Conservation (phyloP, 2,888 invertebrate genomes). For the Caradrina clavipalpis region DNA sequence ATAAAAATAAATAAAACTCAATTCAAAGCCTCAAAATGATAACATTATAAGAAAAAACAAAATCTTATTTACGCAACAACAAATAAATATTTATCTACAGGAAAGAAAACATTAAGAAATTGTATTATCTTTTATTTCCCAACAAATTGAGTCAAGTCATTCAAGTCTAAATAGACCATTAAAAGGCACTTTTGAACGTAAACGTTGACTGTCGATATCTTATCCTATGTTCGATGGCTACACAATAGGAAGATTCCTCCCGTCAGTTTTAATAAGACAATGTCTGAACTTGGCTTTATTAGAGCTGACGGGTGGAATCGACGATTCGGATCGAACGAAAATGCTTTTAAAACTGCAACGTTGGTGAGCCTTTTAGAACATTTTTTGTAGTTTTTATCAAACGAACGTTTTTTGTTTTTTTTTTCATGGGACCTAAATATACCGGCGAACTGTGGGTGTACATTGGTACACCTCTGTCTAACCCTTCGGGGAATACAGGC, state of each 20-base stretch:
- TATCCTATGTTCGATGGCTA: slow-evolving; percentile 2
- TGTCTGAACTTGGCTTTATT: slow-evolving; percentile 2
- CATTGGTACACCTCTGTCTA: no score
- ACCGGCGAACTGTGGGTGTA: no score
- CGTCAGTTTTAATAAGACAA: slow-evolving; percentile 21
- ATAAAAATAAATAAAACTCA: not conserved
- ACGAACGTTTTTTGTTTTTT: no score
- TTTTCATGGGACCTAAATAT: no score
- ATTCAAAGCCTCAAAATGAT: not conserved
- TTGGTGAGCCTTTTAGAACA: not conserved
- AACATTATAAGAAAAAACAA: not conserved
- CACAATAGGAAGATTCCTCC: not conserved
- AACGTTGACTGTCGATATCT: not conserved
- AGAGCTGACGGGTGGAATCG: slow-evolving; percentile 16
- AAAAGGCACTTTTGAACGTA: no score
- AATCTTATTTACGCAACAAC: not conserved
- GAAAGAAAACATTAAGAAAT: slow-evolving; percentile 3
- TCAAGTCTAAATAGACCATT: no score
- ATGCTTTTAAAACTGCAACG: not conserved
- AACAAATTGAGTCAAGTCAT: not conserved
- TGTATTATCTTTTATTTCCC: slow-evolving; percentile 6
- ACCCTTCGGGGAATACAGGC: no score
- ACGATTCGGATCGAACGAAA: not conserved
- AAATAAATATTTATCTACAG: not conserved
- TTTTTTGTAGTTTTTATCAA: not conserved